A percentile compares a stretch with the other conserved stretches of the same genome.
Conservation (phyloP, 2,888 invertebrate genomes). For the Serrognathus titanus region DNA sequence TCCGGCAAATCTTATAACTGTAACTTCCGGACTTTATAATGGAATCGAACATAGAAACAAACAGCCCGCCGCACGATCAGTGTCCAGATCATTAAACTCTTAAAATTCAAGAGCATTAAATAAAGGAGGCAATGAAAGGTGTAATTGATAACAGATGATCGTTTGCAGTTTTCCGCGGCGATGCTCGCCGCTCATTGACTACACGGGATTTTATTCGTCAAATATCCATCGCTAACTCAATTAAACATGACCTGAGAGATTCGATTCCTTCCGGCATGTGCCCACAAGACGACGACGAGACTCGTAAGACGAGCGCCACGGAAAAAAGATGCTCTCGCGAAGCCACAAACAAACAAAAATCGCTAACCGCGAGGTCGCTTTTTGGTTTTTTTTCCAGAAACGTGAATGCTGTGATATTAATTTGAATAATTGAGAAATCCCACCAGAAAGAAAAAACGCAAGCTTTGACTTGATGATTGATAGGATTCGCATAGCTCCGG, state of each 20-base stretch:
- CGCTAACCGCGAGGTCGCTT: too few species aligned
- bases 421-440: too few species aligned
- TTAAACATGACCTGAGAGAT: slow-evolving; percentile 39
- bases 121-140: slow-evolving; percentile 48
- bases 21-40: too few species aligned
- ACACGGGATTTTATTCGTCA: slow-evolving; percentile 35
- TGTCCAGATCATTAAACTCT: slow-evolving; percentile 43
- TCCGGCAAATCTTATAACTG: too few species aligned
- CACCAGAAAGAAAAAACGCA: too few species aligned
- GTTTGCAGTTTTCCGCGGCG: slow-evolving; percentile 29
- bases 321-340: too few species aligned
- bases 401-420: too few species aligned
- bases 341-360: too few species aligned
- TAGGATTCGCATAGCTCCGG: too few species aligned
- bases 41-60: background rate
- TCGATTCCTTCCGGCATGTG: slow-evolving; percentile 33
- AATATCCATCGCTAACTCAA: slow-evolving; percentile 42
- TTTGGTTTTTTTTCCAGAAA: too few species aligned
- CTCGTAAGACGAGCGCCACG: too few species aligned
- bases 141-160: slow-evolving; percentile 48
- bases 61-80: slow-evolving; percentile 1
- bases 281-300: background rate
- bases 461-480: too few species aligned
- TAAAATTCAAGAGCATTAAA: slow-evolving; percentile 44
- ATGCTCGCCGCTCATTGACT: slow-evolving; percentile 18